phyloP scores from a whole-genome alignment of 2,113 vertebrate species.

The Salminus brasiliensis region DNA sequence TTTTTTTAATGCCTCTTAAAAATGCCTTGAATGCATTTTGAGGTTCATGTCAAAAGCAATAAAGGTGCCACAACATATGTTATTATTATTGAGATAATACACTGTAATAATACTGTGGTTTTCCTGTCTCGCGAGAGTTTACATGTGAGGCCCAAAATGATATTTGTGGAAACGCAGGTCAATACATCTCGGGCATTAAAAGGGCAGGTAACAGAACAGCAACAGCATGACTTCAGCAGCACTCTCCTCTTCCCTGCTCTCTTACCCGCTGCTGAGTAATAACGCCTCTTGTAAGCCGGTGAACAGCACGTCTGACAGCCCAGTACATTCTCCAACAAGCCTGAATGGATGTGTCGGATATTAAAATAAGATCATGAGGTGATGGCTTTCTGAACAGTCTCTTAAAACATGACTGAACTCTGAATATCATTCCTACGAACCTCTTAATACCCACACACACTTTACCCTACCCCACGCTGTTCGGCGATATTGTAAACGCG shows the following conservation, averaged over 20 bases:
- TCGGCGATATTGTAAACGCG: not conserved
- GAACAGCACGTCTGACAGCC: not conserved
- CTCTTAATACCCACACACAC: not conserved
- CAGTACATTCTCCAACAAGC: not conserved
- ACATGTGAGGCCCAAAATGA: too few relatives aligned
- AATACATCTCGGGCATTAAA: too few relatives aligned
- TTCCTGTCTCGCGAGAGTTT: too few relatives aligned
- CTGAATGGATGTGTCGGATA: not conserved
- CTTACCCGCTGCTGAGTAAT: slow-evolving; percentile 19
- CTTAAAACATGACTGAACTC: not conserved
- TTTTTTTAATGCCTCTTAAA: too few relatives aligned
- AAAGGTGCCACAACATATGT: too few relatives aligned
- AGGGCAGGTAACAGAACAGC: too few relatives aligned
- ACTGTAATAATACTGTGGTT: too few relatives aligned
- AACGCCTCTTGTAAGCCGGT: not conserved
- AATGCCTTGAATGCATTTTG: too few relatives aligned
- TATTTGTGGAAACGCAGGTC: too few relatives aligned
- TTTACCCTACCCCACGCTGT: not conserved
- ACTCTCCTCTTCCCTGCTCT: not conserved
- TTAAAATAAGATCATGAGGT: not conserved
- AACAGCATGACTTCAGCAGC: not conserved
- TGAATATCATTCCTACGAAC: not conserved
- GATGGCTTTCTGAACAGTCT: not conserved
- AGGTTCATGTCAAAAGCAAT: too few relatives aligned
- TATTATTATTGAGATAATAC: too few relatives aligned